Base-by-base conservation (phyloP, 2,888 invertebrate genomes). In the Sinelater perroti region DNA sequence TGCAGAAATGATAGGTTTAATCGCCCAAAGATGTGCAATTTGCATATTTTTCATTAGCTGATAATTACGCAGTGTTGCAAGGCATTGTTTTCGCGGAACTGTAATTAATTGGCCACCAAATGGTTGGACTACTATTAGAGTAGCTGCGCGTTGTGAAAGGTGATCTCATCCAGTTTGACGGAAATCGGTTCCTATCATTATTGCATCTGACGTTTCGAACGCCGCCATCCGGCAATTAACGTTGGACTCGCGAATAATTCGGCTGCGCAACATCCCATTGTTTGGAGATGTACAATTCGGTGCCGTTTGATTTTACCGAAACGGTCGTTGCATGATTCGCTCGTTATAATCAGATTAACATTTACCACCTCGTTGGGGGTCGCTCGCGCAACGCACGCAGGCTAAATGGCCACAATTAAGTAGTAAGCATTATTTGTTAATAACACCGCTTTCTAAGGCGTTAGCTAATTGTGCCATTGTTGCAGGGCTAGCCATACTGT, bases 401-500 rank as follows among this genome's bases (percentile, higher is more conserved):
- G 26, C 21, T 40, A 40, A 40, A 21, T 40, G 11, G 10, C 18
- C 7, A 10, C 20, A 24, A 24, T 36, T 24, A 40, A 40, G 16
- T 13, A 40, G 14, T 24, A 24, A 24, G 21, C 38, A 18, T 7
- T 11, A 38, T 38, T 4, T 21, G 20, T 38, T 20, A 20, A 38
- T 20, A 21, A 33, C 17, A 5, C 11, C 14, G 26, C 24, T 40
- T 40, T 24, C 40, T 40, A 40, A 3, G 4, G n/a, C 5, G 2
- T n/a, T 13, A 1, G 4, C 24, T 7, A 13, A 21, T 14, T 28
- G 18, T 49, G 20, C 36, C 16, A 30, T 46, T 46, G 28, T 40
- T 47, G 38, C 33, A 44, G 46, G 46, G 28, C 21, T 58, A 51
- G 30, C 38, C 30, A 69, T 74, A 45, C 58, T 74, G 16, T 74